Evolutionary conservation across 2,797 vertebrate genomes (phyloP).

Genomic region (Falco concolor): DNA sequence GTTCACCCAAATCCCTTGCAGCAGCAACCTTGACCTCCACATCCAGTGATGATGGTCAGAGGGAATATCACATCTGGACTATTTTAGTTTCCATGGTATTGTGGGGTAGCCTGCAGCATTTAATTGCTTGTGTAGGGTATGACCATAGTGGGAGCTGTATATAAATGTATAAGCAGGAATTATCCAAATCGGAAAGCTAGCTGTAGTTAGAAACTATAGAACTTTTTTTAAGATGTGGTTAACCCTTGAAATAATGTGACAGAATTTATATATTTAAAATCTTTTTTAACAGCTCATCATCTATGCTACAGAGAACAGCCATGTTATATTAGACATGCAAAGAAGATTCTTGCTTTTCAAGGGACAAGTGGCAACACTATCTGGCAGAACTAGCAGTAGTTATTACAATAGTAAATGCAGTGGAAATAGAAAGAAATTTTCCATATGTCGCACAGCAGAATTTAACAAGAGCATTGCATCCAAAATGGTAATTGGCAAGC

Average conservation of each 20-base stretch:
- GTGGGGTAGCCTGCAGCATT: neutral
- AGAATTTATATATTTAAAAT: neutral
- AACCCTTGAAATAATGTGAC: neutral
- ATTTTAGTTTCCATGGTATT: neutral
- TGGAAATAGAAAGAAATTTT: constrained; percentile 51
- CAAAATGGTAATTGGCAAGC: constrained; percentile 34
- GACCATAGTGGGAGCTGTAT: neutral
- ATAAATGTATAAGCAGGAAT: neutral
- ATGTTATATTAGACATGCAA: neutral
- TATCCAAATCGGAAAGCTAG: neutral
- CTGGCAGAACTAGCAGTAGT: neutral
- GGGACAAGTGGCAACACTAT: neutral
- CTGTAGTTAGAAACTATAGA: neutral
- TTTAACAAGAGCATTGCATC: constrained; percentile 12
- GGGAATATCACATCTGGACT: fast-evolving
- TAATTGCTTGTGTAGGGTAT: neutral
- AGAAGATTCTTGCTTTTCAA: constrained; percentile 2
- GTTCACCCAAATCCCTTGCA: neutral
- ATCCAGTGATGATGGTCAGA: neutral
- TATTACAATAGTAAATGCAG: constrained; percentile 41
- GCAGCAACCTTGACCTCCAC: neutral
- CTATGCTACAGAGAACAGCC: neutral
- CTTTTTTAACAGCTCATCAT: neutral
- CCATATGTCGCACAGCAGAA: constrained; percentile 43
- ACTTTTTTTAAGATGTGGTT: neutral